phyloP scores from a whole-genome alignment of 1,140 invertebrate genomes.

The Pemphigus obesinymphae region DNA sequence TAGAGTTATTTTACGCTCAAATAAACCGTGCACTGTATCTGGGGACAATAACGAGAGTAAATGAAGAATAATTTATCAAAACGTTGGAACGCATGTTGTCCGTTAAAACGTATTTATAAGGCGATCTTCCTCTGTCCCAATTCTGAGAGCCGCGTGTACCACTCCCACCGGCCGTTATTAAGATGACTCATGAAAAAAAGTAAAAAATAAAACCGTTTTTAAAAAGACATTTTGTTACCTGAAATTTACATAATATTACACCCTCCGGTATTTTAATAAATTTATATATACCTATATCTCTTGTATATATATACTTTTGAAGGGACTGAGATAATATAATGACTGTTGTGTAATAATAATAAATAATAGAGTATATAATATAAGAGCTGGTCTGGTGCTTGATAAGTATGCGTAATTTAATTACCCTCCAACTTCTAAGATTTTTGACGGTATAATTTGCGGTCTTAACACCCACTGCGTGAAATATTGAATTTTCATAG shows the following conservation, averaged over 20 bases:
- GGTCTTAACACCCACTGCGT: slow-evolving; percentile 2
- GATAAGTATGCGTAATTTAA: background rate
- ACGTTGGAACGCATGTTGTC: background rate
- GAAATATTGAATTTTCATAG: background rate
- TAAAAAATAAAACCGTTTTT: too few species aligned
- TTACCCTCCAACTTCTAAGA: background rate
- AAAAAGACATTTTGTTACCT: background rate
- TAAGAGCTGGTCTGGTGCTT: background rate
- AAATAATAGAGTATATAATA: too few species aligned
- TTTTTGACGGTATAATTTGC: too few species aligned
- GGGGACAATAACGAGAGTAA: slow-evolving; percentile 5
- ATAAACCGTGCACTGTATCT: background rate
- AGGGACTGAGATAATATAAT: background rate
- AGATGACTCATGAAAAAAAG: background rate
- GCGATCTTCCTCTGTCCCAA: background rate
- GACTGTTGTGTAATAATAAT: background rate
- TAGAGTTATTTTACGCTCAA: background rate
- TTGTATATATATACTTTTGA: too few species aligned
- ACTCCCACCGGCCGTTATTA: background rate
- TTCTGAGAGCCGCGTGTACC: background rate
- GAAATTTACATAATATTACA: background rate
- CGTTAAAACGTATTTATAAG: slow-evolving; percentile 17
- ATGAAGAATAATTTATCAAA: slow-evolving; percentile 21
- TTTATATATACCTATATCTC: background rate
- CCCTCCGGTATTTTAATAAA: slow-evolving; percentile 11